Evolutionary conservation across 2,888 invertebrate genomes (phyloP).

Genomic region (Tenthredo livida): DNA sequence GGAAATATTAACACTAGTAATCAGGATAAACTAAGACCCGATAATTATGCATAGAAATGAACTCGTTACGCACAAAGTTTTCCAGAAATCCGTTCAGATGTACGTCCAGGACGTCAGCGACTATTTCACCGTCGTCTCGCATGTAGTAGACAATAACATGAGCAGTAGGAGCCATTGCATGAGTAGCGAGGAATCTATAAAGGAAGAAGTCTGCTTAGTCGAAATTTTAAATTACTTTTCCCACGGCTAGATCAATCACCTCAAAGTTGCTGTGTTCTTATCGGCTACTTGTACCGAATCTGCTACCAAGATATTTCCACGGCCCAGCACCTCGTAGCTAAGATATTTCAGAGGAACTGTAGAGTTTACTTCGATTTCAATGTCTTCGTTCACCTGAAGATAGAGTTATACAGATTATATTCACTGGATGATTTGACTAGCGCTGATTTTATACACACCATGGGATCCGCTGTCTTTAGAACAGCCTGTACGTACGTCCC

Average conservation of each 20-base stretch:
- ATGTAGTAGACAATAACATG: conserved; percentile 91
- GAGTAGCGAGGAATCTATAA: conserved; percentile 84
- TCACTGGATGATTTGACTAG: conserved; percentile 2
- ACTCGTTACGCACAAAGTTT: conserved; percentile 84
- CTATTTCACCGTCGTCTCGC: conserved; percentile 85
- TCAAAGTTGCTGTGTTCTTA: conserved; percentile 73
- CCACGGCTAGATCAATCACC: background rate
- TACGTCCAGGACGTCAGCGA: conserved; percentile 92
- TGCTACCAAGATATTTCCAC: conserved; percentile 90
- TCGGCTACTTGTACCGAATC: conserved; percentile 83
- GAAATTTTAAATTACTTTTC: background rate
- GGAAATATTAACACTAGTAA: background rate
- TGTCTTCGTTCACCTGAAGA: conserved; percentile 82
- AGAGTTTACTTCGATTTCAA: conserved; percentile 87
- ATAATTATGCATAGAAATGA: background rate
- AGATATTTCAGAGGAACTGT: conserved; percentile 87
- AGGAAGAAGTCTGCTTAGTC: background rate
- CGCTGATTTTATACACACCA: conserved; percentile 81
- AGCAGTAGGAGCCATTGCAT: conserved; percentile 91
- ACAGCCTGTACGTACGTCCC: conserved; percentile 81
- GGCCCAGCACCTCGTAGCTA: conserved; percentile 88
- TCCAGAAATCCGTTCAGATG: conserved; percentile 88
- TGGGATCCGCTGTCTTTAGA: conserved; percentile 80
- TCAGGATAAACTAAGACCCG: background rate
- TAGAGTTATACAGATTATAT: conserved; percentile 11